These are phyloP conservation scores for Salvator merianae DNA, from an alignment of 2,113 vertebrate genomes.

Conservation along the genomic window DNA sequence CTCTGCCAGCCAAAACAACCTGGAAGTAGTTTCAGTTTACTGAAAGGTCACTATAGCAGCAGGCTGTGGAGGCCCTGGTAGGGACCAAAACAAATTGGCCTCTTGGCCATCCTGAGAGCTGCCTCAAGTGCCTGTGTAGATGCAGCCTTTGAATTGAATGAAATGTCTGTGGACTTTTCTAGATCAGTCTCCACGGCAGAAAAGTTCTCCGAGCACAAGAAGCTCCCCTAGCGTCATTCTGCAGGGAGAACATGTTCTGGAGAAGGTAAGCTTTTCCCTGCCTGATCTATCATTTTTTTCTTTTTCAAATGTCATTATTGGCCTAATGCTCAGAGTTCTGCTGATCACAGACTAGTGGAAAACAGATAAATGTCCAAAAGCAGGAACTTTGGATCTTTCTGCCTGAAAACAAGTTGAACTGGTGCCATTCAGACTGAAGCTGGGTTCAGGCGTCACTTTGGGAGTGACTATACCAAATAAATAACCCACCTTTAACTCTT, in stretches of 20 bases:
- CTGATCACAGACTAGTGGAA: neutral
- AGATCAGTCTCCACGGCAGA: constrained; percentile 61
- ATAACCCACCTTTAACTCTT: too few relatives aligned
- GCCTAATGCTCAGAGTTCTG: neutral
- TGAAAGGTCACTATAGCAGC: too few relatives aligned
- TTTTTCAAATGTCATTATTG: neutral
- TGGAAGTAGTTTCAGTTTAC: too few relatives aligned
- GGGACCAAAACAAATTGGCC: too few relatives aligned
- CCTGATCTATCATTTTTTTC: neutral
- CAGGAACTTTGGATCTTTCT: too few relatives aligned
- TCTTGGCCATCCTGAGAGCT: too few relatives aligned
- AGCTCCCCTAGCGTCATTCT: constrained; percentile 50
- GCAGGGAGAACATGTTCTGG: constrained; percentile 59
- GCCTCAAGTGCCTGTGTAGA: too few relatives aligned
- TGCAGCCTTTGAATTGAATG: too few relatives aligned
- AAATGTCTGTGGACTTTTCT: constrained; percentile 8
- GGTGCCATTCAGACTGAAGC: neutral
- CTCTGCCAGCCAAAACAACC: too few relatives aligned
- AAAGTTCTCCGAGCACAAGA: constrained; percentile 57
- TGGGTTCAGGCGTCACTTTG: neutral
- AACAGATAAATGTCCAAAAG: neutral
- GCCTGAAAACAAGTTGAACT: neutral
- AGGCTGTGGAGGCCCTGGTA: too few relatives aligned
- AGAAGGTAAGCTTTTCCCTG: constrained; percentile 58
- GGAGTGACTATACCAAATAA: too few relatives aligned